Percentiles rank a stretch among this genome's conserved stretches.
phyloP scores from a whole-genome alignment of 2,797 vertebrate species.

The Chloroceryle inda region DNA sequence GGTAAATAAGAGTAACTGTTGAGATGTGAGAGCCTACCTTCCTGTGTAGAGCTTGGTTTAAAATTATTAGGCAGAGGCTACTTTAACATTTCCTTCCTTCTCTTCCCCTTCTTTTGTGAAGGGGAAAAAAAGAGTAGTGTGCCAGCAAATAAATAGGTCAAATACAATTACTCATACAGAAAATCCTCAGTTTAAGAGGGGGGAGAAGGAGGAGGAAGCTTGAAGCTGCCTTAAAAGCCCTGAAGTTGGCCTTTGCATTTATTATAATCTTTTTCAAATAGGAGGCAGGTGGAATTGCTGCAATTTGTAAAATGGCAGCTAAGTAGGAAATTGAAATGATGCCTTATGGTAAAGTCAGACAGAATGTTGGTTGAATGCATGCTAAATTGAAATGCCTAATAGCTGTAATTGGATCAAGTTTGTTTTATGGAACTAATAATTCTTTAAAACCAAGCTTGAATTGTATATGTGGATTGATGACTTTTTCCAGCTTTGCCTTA shows the following conservation, averaged over 20 bases:
- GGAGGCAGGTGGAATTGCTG: slow-evolving; percentile 32
- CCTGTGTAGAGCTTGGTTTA: not conserved
- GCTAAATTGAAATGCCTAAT: slow-evolving; percentile 14
- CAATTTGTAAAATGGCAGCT: slow-evolving; percentile 28
- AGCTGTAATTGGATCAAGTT: slow-evolving; percentile 5
- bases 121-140: not conserved
- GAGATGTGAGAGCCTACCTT: not conserved
- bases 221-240: slow-evolving; percentile 29
- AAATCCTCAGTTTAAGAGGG: slow-evolving; percentile 32
- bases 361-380: not conserved
- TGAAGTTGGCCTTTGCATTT: slow-evolving; percentile 36
- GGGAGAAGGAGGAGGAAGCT: slow-evolving; percentile 1
- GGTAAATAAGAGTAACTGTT: not conserved
- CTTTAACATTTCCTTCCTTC: slow-evolving; percentile 41
- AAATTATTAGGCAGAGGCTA: slow-evolving; percentile 28
- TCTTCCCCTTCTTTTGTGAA: slow-evolving; percentile 3
- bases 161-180: slow-evolving; percentile 64
- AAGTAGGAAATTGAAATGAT: slow-evolving; percentile 12
- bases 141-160: slow-evolving; percentile 70
- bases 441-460: not conserved
- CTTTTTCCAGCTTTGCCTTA: not conserved
- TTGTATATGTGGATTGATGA: not conserved
- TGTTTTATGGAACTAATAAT: not conserved
- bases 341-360: slow-evolving; percentile 4
- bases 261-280: not conserved